Conservation (phyloP, 64 coral and sea anemone species). For the Porites australiensis region DNA sequence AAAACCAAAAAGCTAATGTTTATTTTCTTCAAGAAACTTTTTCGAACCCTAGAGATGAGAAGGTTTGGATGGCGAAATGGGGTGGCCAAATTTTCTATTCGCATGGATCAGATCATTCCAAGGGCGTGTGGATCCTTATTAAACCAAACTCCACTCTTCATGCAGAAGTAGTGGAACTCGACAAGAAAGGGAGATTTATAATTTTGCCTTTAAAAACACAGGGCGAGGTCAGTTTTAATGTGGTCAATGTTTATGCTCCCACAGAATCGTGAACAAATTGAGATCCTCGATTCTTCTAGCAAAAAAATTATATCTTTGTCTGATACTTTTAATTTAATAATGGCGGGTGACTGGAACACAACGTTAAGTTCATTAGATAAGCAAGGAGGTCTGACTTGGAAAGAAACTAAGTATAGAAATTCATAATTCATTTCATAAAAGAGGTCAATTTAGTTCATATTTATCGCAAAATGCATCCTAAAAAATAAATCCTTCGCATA, state of each 20-base stretch:
- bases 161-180: not conserved
- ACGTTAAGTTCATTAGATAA: too few relatives aligned
- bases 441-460: too few relatives aligned
- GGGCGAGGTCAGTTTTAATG: not conserved
- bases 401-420: too few relatives aligned
- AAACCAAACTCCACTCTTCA: not conserved
- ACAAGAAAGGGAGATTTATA: not conserved
- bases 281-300: too few relatives aligned
- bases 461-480: too few relatives aligned
- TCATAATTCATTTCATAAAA: too few relatives aligned
- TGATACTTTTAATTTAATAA: too few relatives aligned
- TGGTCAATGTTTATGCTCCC: not conserved
- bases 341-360: too few relatives aligned
- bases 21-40: not conserved
- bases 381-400: too few relatives aligned
- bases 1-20: not conserved
- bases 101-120: not conserved
- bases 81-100: not conserved
- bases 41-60: not conserved
- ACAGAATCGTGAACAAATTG: too few relatives aligned
- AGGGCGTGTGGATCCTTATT: not conserved
- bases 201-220: not conserved
- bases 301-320: too few relatives aligned
- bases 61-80: not conserved
- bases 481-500: too few relatives aligned